Percentiles rank a stretch among this genome's conserved stretches.
Evolutionary conservation across 92 coral and sea anemone species (phyloP).

Genomic region (Porites evermanni): DNA sequence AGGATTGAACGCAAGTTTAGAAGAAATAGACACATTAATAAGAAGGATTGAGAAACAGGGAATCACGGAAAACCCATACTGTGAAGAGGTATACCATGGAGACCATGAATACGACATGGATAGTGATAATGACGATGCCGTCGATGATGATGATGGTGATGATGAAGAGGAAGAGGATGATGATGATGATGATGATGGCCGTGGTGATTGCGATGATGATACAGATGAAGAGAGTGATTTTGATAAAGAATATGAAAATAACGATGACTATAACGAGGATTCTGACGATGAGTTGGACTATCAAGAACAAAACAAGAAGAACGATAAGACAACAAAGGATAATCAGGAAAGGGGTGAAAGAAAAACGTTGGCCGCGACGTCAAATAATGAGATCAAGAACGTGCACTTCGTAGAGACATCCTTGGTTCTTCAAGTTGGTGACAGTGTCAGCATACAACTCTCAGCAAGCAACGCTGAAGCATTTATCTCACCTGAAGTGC

Average conservation of each 20-base stretch:
- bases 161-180: neutral
- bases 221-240: too few species aligned
- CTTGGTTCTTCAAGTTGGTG: constrained; percentile 37
- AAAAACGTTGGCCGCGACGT: neutral
- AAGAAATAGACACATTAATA: neutral
- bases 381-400: neutral
- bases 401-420: constrained; percentile 30
- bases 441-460: constrained; percentile 61
- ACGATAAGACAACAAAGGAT: too few species aligned
- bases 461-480: constrained; percentile 47
- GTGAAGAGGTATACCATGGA: neutral
- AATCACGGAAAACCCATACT: neutral
- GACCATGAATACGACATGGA: neutral
- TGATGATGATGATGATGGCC: neutral
- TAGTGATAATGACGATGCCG: neutral
- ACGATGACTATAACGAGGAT: too few species aligned
- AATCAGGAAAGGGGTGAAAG: neutral
- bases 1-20: neutral
- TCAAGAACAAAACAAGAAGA: too few species aligned
- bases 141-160: neutral
- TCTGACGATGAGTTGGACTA: too few species aligned
- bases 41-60: neutral
- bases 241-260: too few species aligned
- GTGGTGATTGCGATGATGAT: too few species aligned
- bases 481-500: constrained; percentile 62